A percentile compares a stretch with the other conserved stretches of the same genome.
Evolutionary conservation across 2,888 invertebrate genomes (phyloP).

Genomic region (Cantharis lateralis): DNA sequence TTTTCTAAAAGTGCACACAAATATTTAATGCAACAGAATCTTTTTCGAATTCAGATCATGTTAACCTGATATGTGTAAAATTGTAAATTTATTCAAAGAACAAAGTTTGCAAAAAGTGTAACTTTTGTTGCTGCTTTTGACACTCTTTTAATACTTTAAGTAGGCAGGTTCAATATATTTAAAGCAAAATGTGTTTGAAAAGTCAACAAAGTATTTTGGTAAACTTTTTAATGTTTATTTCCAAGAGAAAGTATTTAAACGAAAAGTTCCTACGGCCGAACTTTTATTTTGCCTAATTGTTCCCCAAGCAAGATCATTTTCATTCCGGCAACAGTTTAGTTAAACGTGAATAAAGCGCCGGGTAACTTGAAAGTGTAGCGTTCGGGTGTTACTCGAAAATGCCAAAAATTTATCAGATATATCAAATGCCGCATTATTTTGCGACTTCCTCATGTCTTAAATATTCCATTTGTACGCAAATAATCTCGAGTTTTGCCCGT

Average conservation of each 20-base stretch:
- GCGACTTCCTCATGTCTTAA: constrained; percentile 11
- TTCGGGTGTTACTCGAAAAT: not conserved
- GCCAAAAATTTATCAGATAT: not conserved
- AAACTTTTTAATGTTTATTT: constrained; percentile 1
- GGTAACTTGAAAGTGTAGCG: not conserved
- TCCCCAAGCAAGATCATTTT: not conserved
- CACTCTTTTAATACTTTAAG: not conserved
- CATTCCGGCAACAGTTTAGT: not conserved
- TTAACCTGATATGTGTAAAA: not conserved
- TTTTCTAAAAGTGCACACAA: not conserved
- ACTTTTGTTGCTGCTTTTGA: not conserved
- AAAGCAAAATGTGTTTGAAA: not conserved
- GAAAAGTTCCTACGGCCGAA: not conserved
- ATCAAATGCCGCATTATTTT: not conserved
- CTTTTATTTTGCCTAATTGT: not conserved
- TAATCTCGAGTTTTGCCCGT: constrained; percentile 28
- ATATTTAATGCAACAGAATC: not conserved
- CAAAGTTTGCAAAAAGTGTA: not conserved
- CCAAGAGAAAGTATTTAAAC: not conserved
- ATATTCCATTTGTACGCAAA: constrained; percentile 38
- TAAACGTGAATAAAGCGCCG: not conserved
- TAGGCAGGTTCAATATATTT: not conserved
- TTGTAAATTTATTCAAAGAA: not conserved
- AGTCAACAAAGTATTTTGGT: not conserved
- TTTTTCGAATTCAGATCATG: not conserved